A percentile compares a stretch with the other conserved stretches of the same genome.
Evolutionary conservation across 2,113 vertebrate genomes (phyloP).

Genomic region (Cyanocitta stelleri): DNA sequence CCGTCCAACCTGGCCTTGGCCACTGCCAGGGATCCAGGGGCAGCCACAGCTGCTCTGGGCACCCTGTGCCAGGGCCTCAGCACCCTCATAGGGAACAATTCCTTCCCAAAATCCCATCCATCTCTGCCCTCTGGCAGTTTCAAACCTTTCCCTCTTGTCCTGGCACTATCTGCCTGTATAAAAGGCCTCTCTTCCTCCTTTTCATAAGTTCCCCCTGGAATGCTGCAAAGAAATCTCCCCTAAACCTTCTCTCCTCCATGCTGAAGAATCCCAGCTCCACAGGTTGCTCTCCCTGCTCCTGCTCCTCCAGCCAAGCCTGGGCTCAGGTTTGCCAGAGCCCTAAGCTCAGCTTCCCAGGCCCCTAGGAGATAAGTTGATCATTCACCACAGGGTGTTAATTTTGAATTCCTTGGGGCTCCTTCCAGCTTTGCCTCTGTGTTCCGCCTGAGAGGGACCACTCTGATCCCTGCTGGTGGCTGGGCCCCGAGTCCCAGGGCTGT

Average conservation of each 20-base stretch:
- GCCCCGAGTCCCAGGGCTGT: background rate
- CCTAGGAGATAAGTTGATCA: background rate
- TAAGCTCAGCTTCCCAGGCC: background rate
- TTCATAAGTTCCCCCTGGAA: background rate
- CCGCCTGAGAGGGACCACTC: accelerated
- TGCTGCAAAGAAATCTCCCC: background rate
- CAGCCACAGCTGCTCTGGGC: background rate
- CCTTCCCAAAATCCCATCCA: too few species aligned
- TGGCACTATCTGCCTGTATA: background rate
- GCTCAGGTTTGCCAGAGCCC: background rate
- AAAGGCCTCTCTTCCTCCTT: background rate
- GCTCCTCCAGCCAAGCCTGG: background rate
- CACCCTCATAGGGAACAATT: background rate
- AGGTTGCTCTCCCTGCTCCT: background rate
- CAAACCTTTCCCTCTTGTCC: background rate
- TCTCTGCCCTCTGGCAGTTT: background rate
- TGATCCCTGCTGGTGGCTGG: background rate
- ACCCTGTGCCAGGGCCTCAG: accelerated
- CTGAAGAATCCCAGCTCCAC: background rate
- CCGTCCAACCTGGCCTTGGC: background rate
- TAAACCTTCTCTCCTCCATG: background rate
- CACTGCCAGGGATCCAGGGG: background rate
- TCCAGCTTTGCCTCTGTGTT: background rate
- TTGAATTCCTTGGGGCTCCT: background rate
- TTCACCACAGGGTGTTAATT: background rate